These are phyloP conservation scores for Rhombomys opimus DNA, from an alignment of 2,113 vertebrate species.

Conservation along the genomic window DNA sequence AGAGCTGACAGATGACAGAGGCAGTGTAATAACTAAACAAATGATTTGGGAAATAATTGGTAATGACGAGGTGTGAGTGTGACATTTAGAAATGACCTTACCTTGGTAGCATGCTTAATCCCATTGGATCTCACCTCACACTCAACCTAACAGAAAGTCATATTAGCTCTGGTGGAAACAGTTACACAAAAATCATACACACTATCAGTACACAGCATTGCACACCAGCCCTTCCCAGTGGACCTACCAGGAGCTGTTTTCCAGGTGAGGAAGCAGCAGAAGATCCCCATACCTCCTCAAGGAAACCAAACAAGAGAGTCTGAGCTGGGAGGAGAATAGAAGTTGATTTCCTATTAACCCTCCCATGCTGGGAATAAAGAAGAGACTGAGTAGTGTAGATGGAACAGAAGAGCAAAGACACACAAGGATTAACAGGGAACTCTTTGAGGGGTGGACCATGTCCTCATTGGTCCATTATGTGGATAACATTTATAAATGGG, in stretches of 20 bases:
- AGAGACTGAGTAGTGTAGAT: not conserved
- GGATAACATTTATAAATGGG: not conserved
- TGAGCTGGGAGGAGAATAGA: not conserved
- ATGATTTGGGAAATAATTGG: not conserved
- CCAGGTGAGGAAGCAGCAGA: not conserved
- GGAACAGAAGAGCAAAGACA: not conserved
- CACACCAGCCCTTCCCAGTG: not conserved
- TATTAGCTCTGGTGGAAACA: too few species aligned
- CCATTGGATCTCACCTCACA: not conserved
- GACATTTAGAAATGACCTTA: not conserved
- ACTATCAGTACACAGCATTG: not conserved
- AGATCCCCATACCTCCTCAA: not conserved
- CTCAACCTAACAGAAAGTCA: not conserved
- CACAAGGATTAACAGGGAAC: not conserved
- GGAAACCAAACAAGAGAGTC: not conserved
- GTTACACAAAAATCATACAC: not conserved
- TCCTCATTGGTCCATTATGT: accelerated
- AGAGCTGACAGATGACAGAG: not conserved
- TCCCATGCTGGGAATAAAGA: not conserved
- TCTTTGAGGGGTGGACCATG: not conserved
- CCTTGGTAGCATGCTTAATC: not conserved
- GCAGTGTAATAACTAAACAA: not conserved
- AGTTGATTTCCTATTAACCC: not conserved
- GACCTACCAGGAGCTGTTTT: not conserved
- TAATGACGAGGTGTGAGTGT: not conserved